Evolutionary conservation across 2,113 vertebrate genomes (phyloP).

Genomic region (Echinops telfairi): DNA sequence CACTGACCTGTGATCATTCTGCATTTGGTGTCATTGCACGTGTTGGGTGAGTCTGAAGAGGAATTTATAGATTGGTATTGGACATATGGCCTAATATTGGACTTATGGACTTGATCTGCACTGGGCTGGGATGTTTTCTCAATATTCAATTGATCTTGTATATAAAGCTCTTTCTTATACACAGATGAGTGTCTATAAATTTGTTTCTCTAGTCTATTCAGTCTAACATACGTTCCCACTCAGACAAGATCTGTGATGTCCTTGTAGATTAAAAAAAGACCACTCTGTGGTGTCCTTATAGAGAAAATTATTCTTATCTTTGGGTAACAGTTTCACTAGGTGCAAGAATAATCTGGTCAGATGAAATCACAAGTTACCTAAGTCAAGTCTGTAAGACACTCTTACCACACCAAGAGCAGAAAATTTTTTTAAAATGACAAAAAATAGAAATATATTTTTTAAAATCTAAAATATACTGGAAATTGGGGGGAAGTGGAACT

Average conservation of each 20-base stretch:
- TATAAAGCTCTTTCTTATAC: too few relatives aligned
- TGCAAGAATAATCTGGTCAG: neutral
- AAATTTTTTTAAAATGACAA: neutral
- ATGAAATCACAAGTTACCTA: neutral
- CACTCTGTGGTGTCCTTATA: neutral
- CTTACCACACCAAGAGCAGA: neutral
- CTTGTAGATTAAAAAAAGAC: neutral
- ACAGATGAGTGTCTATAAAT: too few relatives aligned
- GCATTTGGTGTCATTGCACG: too few relatives aligned
- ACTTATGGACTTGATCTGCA: too few relatives aligned
- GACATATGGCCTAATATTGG: too few relatives aligned
- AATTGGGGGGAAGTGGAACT: neutral
- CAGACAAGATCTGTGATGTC: neutral
- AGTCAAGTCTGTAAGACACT: neutral
- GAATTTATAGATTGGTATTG: too few relatives aligned
- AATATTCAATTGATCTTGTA: too few relatives aligned
- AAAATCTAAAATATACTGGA: neutral
- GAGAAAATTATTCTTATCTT: conserved; percentile 9
- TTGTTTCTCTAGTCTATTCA: too few relatives aligned
- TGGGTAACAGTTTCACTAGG: neutral
- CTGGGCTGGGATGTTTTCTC: too few relatives aligned
- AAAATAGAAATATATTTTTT: neutral
- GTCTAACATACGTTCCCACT: neutral
- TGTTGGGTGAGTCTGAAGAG: too few relatives aligned
- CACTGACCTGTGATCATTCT: too few relatives aligned